These are phyloP conservation scores for Anagyrus pseudococci DNA, from an alignment of 2,888 invertebrate species.

Conservation along the genomic window DNA sequence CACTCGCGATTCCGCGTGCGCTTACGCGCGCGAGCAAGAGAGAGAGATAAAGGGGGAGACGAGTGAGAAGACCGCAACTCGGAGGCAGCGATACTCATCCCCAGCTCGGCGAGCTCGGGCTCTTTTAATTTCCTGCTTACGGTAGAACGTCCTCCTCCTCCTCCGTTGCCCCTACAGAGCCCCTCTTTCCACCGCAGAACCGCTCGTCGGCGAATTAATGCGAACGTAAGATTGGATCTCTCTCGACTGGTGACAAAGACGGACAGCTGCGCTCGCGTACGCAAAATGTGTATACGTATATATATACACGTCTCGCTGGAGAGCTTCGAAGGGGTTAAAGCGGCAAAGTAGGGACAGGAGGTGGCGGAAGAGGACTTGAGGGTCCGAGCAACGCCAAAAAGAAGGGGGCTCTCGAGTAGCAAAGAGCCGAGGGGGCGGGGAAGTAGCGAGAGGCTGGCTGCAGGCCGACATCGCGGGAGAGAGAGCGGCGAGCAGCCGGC, in stretches of 20 bases:
- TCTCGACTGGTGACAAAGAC: constrained; percentile 26
- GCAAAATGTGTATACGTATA: constrained; percentile 26
- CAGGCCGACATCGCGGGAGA: background rate
- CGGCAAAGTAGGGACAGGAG: constrained; percentile 1
- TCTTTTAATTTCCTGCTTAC: constrained; percentile 24
- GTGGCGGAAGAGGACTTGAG: too few species aligned
- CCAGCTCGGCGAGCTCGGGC: background rate
- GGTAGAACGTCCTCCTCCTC: background rate
- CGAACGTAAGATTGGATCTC: constrained; percentile 30
- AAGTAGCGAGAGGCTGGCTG: background rate
- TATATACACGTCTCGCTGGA: too few species aligned
- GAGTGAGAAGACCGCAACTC: too few species aligned
- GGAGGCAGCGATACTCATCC: too few species aligned
- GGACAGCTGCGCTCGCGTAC: constrained; percentile 12
- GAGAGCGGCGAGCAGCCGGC: constrained; percentile 21
- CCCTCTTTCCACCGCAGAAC: background rate
- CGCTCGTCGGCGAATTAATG: constrained; percentile 20
- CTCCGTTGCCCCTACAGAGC: background rate
- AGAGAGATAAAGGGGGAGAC: too few species aligned
- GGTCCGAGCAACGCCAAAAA: too few species aligned
- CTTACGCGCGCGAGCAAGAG: too few species aligned
- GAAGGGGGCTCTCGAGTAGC: background rate
- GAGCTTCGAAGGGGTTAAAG: too few species aligned
- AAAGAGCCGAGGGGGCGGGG: background rate
- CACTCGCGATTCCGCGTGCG: background rate